A percentile compares a stretch with the other conserved stretches of the same genome.
Evolutionary conservation across 1,140 invertebrate genomes (phyloP).

Genomic region (Drosophila parvula): DNA sequence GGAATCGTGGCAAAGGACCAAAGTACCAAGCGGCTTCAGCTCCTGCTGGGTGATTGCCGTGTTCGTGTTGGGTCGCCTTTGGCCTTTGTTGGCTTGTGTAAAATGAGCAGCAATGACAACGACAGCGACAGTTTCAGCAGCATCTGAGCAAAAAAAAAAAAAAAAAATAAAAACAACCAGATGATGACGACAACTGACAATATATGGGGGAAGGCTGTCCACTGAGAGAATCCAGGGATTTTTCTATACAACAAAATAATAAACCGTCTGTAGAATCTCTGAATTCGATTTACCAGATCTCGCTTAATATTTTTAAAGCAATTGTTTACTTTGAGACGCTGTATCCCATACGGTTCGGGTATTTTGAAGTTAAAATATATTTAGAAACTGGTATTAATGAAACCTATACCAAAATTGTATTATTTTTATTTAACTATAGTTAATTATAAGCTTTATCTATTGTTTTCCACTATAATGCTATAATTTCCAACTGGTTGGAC

Average conservation of each 20-base stretch:
- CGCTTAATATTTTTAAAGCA: too few species aligned
- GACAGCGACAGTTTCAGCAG: constrained; percentile 32
- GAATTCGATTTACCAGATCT: not conserved
- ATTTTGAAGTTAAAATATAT: too few species aligned
- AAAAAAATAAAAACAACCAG: constrained; percentile 31
- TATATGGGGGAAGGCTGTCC: not conserved
- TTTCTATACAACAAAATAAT: not conserved
- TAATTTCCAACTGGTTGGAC: not conserved
- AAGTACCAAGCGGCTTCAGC: not conserved
- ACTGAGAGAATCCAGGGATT: not conserved
- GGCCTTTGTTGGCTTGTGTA: constrained; percentile 66
- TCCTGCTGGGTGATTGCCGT: constrained; percentile 31
- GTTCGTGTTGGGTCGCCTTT: constrained; percentile 57
- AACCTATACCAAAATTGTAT: too few species aligned
- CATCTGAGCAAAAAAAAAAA: constrained; percentile 9
- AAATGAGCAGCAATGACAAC: constrained; percentile 70
- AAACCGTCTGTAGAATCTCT: not conserved
- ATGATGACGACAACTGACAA: constrained; percentile 33
- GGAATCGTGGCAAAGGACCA: not conserved
- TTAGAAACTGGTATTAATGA: too few species aligned
- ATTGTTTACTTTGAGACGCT: too few species aligned
- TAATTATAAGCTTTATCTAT: too few species aligned
- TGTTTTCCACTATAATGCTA: not conserved
- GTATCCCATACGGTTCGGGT: too few species aligned
- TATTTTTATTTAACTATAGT: too few species aligned